Percentiles rank a stretch among this genome's conserved stretches.
Conservation (phyloP, 2,113 vertebrate species). For the Dicerorhinus sumatrensis region DNA sequence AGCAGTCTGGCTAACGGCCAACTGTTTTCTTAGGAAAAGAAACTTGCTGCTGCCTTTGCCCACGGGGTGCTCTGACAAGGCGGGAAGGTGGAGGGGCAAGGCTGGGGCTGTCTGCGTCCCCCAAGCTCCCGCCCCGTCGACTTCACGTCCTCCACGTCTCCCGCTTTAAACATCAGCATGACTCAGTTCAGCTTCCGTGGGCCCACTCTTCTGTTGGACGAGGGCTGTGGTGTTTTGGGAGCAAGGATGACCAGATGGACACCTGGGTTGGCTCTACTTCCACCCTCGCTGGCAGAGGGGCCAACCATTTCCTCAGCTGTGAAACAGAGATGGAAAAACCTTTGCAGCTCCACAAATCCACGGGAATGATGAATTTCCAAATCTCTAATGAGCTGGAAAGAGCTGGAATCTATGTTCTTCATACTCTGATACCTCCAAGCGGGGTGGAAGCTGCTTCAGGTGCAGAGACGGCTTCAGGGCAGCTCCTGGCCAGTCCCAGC, state of each 20-base stretch:
- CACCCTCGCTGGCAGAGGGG: neutral
- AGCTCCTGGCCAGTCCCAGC: accelerated
- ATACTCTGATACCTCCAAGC: neutral
- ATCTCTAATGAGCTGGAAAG: neutral
- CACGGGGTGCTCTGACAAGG: neutral
- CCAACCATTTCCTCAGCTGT: neutral
- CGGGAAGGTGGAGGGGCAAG: neutral
- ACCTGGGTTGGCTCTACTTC: neutral
- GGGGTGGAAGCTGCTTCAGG: no score
- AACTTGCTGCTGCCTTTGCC: neutral
- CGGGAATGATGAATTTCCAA: accelerated
- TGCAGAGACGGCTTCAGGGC: no score
- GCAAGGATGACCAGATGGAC: accelerated
- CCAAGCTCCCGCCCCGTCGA: accelerated
- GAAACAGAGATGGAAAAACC: neutral
- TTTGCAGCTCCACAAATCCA: accelerated
- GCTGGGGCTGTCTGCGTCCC: no score
- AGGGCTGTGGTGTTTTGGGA: neutral
- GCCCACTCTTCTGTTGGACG: neutral
- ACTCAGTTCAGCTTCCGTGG: neutral
- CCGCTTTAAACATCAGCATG: no score
- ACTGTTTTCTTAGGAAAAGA: constrained; percentile 61
- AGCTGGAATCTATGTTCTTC: neutral
- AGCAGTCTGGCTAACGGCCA: constrained; percentile 79
- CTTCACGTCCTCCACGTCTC: neutral